Evolutionary conservation across 2,888 invertebrate genomes (phyloP), one percentile per base, ranked within the genome.

Genomic region (Idaea straminata): DNA sequence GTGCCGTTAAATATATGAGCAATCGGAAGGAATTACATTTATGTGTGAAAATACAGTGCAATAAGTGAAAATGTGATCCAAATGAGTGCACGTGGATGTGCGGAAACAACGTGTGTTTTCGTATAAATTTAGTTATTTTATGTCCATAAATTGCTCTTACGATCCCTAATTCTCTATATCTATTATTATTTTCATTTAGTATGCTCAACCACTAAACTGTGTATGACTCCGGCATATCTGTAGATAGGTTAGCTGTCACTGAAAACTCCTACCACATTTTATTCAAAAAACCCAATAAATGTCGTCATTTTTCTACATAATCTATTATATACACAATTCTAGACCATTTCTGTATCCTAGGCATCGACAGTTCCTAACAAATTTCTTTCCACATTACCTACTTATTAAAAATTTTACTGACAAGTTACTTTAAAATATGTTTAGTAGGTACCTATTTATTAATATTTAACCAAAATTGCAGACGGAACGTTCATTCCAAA

Each of bases 401-500:
- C 2, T 1, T 25, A 25, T 3, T 3, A 2, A 25, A 25, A 1
- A 25, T 2, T 25, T 25, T 25, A 25, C 25, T 25, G 25, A n/a
- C n/a, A n/a, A 25, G 25, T 3, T 25, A 25, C 25, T 25, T 2
- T 3, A 25, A 25, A 25, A 25, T 25, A 25, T 25, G 25, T 25
- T 25, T 25, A 3, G 25, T 25, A 25, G 47, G 0, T 47, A 25
- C 25, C 25, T 47, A 13, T 0, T 4, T 47, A 47, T 7, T 47
- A 47, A 47, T 47, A 6, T 10, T 47, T 47, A 13, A 47, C 47
- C 47, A 47, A 47, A 47, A 85, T 96, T 96, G 80, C 96, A 99
- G 98, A 98, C 95, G 79, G 99, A 99, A 94, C 96, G 97, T 91
- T 96, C 99, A 82, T 99, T 98, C 91, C 98, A 99, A 94, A 98